Conservation (phyloP, 2,888 invertebrate genomes). For the Microctonus aethiopoides region DNA sequence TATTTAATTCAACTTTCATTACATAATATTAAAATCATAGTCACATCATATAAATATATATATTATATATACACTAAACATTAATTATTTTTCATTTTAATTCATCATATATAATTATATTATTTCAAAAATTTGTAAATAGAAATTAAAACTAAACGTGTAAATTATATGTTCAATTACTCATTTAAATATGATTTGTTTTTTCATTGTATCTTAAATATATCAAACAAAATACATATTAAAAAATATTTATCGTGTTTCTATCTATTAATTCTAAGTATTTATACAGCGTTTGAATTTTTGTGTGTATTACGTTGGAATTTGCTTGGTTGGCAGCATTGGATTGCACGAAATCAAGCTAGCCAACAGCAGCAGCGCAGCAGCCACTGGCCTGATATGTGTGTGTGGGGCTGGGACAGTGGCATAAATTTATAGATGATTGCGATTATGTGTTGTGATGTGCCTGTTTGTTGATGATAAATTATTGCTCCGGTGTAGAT, state of each 20-base stretch:
- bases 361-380: conserved; percentile 17
- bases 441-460: conserved; percentile 52
- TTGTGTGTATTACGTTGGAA: neutral
- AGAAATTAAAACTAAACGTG: neutral
- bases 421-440: conserved; percentile 42
- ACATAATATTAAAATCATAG: neutral
- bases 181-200: no score
- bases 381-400: no score
- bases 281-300: neutral
- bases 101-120: neutral
- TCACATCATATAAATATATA: neutral
- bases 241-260: neutral
- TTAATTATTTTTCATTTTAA: neutral
- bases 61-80: neutral
- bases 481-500: conserved; percentile 59
- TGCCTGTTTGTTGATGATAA: conserved; percentile 60
- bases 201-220: no score
- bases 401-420: conserved; percentile 25
- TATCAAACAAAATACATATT: no score
- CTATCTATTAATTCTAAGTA: neutral
- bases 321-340: conserved; percentile 40
- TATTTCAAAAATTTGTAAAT: conserved; percentile 9
- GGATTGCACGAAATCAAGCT: conserved; percentile 39
- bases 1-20: neutral
- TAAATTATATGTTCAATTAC: neutral